Evolutionary conservation across 2,113 vertebrate species (phyloP).

Genomic region (Triplophysa rosa): DNA sequence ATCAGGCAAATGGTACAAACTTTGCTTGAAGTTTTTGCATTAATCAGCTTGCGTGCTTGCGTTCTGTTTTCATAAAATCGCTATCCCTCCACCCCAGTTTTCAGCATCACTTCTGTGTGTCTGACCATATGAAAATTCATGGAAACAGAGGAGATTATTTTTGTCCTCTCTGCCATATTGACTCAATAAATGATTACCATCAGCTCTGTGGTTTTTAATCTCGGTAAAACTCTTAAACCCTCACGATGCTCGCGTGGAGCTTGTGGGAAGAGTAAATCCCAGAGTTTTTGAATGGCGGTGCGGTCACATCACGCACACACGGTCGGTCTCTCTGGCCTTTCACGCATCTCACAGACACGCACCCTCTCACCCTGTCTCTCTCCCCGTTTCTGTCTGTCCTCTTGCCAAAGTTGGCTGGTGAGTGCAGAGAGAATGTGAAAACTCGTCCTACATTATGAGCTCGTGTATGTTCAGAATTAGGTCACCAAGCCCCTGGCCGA

Average conservation of each 20-base stretch:
- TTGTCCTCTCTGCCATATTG: slow-evolving; percentile 16
- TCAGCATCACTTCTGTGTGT: not conserved
- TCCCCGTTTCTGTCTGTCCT: not conserved
- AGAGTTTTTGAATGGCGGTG: not conserved
- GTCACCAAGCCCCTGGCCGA: slow-evolving; percentile 59
- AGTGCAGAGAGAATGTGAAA: slow-evolving; percentile 22
- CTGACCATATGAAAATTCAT: slow-evolving; percentile 5
- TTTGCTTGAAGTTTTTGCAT: too few species aligned
- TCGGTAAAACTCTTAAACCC: slow-evolving; percentile 14
- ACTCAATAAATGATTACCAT: slow-evolving; percentile 31
- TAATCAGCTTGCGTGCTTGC: too few species aligned
- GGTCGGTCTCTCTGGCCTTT: not conserved
- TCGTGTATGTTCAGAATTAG: slow-evolving; percentile 54
- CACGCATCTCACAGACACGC: not conserved
- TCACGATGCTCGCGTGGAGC: not conserved
- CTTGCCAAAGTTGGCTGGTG: slow-evolving; percentile 17
- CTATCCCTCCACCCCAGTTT: not conserved
- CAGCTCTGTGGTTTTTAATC: slow-evolving; percentile 28
- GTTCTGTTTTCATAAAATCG: too few species aligned
- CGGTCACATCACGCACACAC: not conserved
- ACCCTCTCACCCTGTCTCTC: not conserved
- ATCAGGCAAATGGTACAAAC: too few species aligned
- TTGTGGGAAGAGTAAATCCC: not conserved
- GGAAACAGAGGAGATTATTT: slow-evolving; percentile 23
- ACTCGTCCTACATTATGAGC: slow-evolving; percentile 56